Evolutionary conservation across 2,888 invertebrate genomes (phyloP), one percentile per base, ranked within the genome.

Genomic region (Epirrhoe tristata): DNA sequence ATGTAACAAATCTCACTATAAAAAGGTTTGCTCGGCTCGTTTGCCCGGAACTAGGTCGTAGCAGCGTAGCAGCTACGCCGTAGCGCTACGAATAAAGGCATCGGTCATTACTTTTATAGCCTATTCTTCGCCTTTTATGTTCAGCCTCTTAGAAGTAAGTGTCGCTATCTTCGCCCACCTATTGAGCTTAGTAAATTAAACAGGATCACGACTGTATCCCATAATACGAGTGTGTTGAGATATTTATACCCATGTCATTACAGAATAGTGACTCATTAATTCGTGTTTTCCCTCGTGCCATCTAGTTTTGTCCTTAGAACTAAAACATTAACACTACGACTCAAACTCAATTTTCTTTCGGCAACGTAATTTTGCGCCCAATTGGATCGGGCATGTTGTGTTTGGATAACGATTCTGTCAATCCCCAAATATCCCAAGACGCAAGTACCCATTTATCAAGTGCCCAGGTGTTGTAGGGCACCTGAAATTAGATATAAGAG

Each of bases 381-480:
- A 68, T 68, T 61, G 63, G 51, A 55, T 61, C 16, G 56, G 34
- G n/a, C 52, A 24, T 24, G 56, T 50, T 58, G 36, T 55, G 62
- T n/a, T 52, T 48, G 63, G 62, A 50, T 65, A 64, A 32, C 70
- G 66, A 70, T 68, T 68, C 64, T 68, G 66, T 72, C 70, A 64
- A 72, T 76, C 75, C 75, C 74, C 50, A 74, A 72, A 74, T 54
- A 73, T 76, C 74, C 59, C 63, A 56, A 69, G 67, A 70, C 74
- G 76, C 74, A 77, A 75, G 68, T 64, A 62, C 61, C 65, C 73
- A 81, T 81, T 80, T 78, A 79, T 82, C 81, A 81, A 75, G 79
- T 53, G 72, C 77, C 76, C 82, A 83, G 82, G 82, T 83, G 82
- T 71, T 65, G 74, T 70, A 81, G 80, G 81, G 70, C 75, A 77